A percentile compares a stretch with the other conserved stretches of the same genome.
Conservation (phyloP, 2,797 vertebrate genomes). For the Nannoperca obscura region DNA sequence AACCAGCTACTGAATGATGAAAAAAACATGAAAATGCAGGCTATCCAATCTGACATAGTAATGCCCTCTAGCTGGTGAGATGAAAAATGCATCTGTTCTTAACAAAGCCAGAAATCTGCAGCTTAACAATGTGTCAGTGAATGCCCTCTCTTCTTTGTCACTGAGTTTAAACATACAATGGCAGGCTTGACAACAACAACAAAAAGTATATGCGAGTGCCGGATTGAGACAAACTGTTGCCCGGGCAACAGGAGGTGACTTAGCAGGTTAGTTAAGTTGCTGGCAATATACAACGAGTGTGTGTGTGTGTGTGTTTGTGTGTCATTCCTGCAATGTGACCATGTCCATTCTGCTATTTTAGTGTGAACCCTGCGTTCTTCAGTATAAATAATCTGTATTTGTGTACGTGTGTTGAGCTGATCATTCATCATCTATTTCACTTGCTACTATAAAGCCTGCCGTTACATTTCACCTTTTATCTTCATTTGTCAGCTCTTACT, state of each 20-base stretch:
- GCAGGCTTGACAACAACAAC: not conserved
- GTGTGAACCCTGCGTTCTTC: not conserved
- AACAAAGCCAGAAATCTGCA: not conserved
- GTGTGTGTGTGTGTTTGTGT: not conserved
- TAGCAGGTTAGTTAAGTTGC: not conserved
- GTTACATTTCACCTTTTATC: not conserved
- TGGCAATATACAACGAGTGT: not conserved
- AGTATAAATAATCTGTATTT: not conserved
- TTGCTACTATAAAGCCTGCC: not conserved
- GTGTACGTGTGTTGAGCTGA: not conserved
- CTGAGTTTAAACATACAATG: not conserved
- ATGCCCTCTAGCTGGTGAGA: not conserved
- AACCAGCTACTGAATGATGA: not conserved
- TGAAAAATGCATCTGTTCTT: not conserved
- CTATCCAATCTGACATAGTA: not conserved
- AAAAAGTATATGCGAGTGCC: not conserved
- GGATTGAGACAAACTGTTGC: not conserved
- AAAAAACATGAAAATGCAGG: not conserved
- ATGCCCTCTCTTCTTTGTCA: not conserved
- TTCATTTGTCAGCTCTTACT: not conserved
- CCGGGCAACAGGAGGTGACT: constrained; percentile 1
- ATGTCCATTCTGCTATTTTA: not conserved
- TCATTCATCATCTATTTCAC: not conserved
- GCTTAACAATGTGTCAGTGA: not conserved
- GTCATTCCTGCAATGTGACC: not conserved